Base-by-base conservation (phyloP, 1,140 invertebrate species). In the Protaetia brevitarsis region DNA sequence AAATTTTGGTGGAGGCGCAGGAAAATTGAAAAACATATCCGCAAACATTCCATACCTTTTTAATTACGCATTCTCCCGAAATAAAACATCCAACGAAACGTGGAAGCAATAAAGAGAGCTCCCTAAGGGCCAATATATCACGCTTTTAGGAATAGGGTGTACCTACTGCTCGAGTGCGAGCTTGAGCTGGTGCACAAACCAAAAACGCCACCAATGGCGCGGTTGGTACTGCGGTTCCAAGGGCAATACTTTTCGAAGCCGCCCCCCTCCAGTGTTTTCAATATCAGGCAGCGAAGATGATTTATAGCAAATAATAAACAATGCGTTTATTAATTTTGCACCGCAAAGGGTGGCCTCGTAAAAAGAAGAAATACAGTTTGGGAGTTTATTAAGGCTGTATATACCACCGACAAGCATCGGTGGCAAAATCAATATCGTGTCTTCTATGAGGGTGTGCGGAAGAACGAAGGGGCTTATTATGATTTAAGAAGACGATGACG, bases 271-370 rank as follows among this genome's bases (percentile, higher is more conserved):
- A 7, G 19, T 51, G 26, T 21, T 51, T 51, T 51, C 41, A 51
- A 51, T 51, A 51, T 23, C 16, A 16, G 2, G 10, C 0, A 8
- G 8, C 41, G 8, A 23, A 51, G 16, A 51, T 19, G 41, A 51
- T 51, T 51, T 51, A 51, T 51, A 21, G 19, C 19, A 21, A 51
- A 51, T 51, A 51, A 51, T 51, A 51, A 51, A 51, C 41, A 51
- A 19, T 21, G 5, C 13, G n/a, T 51, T 51, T 51, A 51, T 51
- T 51, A 51, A 51, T 51, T 51, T 51, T 10, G 16, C 41, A 23
- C 5, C 41, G n/a, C 13, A 13, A 16, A 41, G 37, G 37, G 37
- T 41, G n/a, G 11, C 19, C 7, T 16, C 37, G 19, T 51, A 51
- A 51, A 51, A 7, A 7, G 41, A 23, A 23, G 26, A 51, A 51